Conservation (phyloP, 2,113 vertebrate species). For the Riparia riparia region DNA sequence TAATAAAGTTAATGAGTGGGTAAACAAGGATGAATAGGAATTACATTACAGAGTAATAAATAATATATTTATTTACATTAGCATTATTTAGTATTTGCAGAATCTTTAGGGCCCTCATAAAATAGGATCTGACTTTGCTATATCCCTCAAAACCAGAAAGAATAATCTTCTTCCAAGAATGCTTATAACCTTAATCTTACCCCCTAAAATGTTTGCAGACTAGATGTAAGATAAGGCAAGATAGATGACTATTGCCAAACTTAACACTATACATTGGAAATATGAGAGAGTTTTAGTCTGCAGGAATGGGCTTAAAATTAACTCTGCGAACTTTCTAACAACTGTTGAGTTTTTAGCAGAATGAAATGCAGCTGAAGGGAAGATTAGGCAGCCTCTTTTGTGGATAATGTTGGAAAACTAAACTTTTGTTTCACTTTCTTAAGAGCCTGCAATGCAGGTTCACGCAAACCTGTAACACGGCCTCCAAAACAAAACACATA, state of each 20-base stretch:
- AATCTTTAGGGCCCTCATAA: not conserved
- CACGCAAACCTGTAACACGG: rapidly evolving
- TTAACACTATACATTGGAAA: not conserved
- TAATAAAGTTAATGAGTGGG: not conserved
- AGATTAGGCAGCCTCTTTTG: not conserved
- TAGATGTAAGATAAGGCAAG: not conserved
- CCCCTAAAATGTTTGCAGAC: not conserved
- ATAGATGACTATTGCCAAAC: not conserved
- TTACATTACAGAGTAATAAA: not conserved
- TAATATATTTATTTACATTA: not conserved
- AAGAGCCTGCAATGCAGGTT: not conserved
- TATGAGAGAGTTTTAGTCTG: not conserved
- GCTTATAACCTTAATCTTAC: not conserved
- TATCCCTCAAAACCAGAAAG: not conserved
- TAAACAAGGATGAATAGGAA: not conserved
- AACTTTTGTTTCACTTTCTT: not conserved
- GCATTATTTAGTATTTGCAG: not conserved
- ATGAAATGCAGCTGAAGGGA: not conserved
- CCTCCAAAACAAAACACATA: not conserved
- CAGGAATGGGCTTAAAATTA: not conserved
- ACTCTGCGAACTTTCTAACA: not conserved
- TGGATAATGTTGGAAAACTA: not conserved
- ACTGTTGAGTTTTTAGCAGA: not conserved
- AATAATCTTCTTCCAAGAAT: not conserved
- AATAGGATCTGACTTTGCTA: not conserved